These are phyloP conservation scores for Stramonita haemastoma DNA, from an alignment of 2,888 invertebrate species.

Conservation along the genomic window DNA sequence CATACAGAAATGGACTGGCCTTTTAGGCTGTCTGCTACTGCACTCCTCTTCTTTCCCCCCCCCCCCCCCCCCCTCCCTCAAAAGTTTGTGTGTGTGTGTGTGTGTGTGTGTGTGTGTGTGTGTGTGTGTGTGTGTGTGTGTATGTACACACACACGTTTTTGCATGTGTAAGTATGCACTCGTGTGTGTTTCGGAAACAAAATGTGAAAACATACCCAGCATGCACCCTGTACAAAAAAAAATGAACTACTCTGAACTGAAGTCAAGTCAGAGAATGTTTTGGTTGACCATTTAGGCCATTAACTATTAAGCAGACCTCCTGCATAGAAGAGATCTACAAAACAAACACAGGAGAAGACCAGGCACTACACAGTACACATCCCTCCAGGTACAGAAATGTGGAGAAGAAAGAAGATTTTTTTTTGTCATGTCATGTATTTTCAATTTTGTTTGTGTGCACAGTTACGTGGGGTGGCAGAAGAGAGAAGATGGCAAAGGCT, in stretches of 20 bases:
- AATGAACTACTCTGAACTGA: too few species aligned
- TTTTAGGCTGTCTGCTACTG: too few species aligned
- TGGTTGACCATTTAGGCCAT: neutral
- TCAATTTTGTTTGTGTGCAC: conserved; percentile 48
- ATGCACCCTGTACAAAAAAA: too few species aligned
- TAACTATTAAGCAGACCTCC: neutral
- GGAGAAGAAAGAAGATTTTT: too few species aligned
- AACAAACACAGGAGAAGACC: neutral
- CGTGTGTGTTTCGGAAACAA: neutral
- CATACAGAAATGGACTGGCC: too few species aligned
- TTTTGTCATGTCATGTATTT: neutral
- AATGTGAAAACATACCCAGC: too few species aligned
- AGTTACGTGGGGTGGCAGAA: conserved; percentile 83
- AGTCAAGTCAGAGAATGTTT: neutral
- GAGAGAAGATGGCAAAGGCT: conserved; percentile 81
- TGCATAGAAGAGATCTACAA: neutral
- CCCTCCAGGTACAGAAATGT: neutral
- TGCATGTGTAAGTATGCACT: too few species aligned
- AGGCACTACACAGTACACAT: neutral
- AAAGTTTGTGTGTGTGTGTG: neutral
- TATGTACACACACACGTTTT: too few species aligned
- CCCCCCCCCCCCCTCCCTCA: too few species aligned
- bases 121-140: neutral
- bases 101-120: neutral
- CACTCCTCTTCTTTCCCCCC: too few species aligned